These are phyloP conservation scores for Nothobranchius kuhntae DNA, from an alignment of 2,113 vertebrate species.

Conservation along the genomic window DNA sequence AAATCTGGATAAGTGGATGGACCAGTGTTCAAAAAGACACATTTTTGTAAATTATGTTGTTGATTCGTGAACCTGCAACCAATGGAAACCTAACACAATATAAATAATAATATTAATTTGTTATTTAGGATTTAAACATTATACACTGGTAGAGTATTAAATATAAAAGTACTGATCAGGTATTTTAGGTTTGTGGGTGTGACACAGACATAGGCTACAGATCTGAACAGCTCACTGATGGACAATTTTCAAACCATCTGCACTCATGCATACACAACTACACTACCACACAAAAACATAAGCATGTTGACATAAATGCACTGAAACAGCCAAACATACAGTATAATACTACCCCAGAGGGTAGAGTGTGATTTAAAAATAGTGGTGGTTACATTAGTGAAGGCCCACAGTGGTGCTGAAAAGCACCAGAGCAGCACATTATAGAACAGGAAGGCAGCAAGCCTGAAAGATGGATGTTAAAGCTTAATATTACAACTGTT, in stretches of 20 bases:
- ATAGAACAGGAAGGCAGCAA: constrained; percentile 20
- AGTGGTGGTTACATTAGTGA: constrained; percentile 45
- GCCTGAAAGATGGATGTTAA: constrained; percentile 14
- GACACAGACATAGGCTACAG: not conserved
- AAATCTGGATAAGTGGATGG: no score
- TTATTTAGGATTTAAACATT: not conserved
- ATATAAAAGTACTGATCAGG: not conserved
- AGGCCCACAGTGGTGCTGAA: constrained; percentile 26
- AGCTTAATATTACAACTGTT: constrained; percentile 41
- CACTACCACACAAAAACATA: not conserved
- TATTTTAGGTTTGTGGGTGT: not conserved
- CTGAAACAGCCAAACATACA: constrained; percentile 34
- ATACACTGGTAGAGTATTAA: not conserved
- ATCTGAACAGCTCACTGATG: not conserved
- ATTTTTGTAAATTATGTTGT: not conserved
- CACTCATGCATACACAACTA: constrained; percentile 15
- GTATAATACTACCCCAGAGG: constrained; percentile 23
- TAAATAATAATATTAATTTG: no score
- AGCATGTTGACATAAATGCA: constrained; percentile 13
- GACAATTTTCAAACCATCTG: not conserved
- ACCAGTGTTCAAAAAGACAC: not conserved
- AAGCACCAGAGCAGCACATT: constrained; percentile 34
- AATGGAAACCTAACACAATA: no score
- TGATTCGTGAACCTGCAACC: not conserved
- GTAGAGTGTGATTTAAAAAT: constrained; percentile 48